A percentile compares a stretch with the other conserved stretches of the same genome.
Conservation (phyloP, 2,888 invertebrate genomes). For the Raillietiella orientalis region DNA sequence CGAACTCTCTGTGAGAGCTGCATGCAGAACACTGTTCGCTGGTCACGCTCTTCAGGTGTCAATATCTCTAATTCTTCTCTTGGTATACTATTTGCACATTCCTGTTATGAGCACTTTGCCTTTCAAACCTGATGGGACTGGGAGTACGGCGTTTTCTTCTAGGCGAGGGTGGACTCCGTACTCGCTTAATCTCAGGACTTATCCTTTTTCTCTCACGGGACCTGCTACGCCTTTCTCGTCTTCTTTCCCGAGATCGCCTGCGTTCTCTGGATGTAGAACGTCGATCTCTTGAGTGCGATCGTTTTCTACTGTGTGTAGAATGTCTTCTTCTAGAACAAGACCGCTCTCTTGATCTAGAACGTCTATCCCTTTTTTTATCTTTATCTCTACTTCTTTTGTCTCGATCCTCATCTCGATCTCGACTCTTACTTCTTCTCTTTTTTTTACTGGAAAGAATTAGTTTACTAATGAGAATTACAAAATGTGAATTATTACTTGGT, state of each 20-base stretch:
- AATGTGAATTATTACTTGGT: constrained; percentile 5
- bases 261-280: constrained; percentile 5
- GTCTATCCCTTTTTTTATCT: constrained; percentile 6
- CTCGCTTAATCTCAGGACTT: too few species aligned
- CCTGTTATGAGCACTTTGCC: constrained; percentile 2
- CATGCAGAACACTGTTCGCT: constrained; percentile 97
- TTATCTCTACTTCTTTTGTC: constrained; percentile 7
- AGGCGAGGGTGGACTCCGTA: too few species aligned
- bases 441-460: too few species aligned
- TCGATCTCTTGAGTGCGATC: constrained; percentile 8
- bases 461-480: neutral
- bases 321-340: too few species aligned
- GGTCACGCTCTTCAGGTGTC: constrained; percentile 87
- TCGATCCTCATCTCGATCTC: constrained; percentile 8
- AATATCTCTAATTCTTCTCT: constrained; percentile 16
- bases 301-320: constrained; percentile 8
- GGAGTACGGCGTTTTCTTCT: constrained; percentile 3
- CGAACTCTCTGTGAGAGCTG: constrained; percentile 79
- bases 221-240: too few species aligned
- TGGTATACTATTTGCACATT: constrained; percentile 1
- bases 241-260: too few species aligned
- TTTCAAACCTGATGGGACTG: constrained; percentile 5
- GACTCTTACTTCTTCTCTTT: constrained; percentile 3
- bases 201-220: too few species aligned
- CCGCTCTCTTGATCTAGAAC: constrained; percentile 6